These are phyloP conservation scores for Clarias pachynema DNA, from an alignment of 2,797 vertebrate species.

Conservation along the genomic window DNA sequence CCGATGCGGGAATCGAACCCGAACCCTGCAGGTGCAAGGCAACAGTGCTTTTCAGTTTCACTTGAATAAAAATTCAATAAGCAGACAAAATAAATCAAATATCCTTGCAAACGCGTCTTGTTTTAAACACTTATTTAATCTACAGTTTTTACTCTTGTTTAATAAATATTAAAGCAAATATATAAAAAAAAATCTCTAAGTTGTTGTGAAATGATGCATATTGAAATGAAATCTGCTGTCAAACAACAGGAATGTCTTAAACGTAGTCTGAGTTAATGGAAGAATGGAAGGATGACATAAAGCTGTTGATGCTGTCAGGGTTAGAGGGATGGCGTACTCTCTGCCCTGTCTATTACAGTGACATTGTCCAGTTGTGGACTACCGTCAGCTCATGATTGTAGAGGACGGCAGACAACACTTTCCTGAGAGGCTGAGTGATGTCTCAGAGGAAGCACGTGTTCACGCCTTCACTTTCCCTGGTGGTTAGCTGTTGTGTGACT, in stretches of 20 bases:
- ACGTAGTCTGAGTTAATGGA: background rate
- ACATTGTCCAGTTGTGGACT: background rate
- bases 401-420: background rate
- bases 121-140: background rate
- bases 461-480: no score
- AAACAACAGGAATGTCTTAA: background rate
- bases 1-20: no score
- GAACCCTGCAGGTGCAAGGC: no score
- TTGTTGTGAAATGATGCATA: background rate
- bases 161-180: background rate
- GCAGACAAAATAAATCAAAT: background rate
- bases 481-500: background rate
- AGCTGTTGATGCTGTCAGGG: background rate
- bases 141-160: background rate
- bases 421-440: background rate
- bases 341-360: background rate
- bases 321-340: background rate
- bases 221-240: background rate
- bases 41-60: background rate
- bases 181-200: background rate
- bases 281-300: background rate
- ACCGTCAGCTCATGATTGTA: background rate
- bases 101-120: background rate
- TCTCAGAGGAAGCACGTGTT: background rate
- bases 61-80: background rate